Conservation (phyloP, 2,113 vertebrate species). For the Cervus canadensis region DNA sequence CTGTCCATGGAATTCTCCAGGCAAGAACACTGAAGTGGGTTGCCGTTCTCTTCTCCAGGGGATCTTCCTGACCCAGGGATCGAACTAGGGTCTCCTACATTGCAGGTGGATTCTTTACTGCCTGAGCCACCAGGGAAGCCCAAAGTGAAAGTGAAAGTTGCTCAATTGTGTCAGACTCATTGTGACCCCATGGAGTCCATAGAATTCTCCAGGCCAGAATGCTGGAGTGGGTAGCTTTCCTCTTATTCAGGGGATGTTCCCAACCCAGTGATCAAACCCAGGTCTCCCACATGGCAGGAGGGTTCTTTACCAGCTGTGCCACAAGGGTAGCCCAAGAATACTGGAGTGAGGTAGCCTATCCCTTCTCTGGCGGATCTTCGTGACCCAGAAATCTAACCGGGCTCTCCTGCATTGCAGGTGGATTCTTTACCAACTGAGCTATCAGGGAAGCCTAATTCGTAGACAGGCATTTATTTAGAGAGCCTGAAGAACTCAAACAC, state of each 20-base stretch:
- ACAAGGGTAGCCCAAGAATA: not conserved
- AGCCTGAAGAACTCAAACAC: not conserved
- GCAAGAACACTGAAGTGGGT: not conserved
- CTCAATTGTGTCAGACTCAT: not conserved
- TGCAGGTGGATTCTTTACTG: not conserved
- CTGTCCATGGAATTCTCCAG: not conserved
- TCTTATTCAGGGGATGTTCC: not conserved
- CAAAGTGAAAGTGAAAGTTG: not conserved
- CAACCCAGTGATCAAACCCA: not conserved
- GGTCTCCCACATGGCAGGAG: not conserved
- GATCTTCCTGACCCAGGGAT: not conserved
- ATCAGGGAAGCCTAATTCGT: not conserved
- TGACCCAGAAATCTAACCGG: fast-evolving
- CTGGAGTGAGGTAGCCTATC: not conserved
- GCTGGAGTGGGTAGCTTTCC: not conserved
- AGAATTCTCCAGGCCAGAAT: not conserved
- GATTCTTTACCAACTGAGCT: not conserved
- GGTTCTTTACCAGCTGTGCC: not conserved
- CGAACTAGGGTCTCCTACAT: not conserved
- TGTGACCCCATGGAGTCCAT: not conserved
- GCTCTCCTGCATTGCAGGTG: not conserved
- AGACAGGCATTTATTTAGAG: not conserved
- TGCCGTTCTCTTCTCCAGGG: not conserved
- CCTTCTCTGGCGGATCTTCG: not conserved
- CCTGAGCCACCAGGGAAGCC: not conserved